Conservation (phyloP, 2,888 invertebrate species). For the Elaeidobius kamerunicus region DNA sequence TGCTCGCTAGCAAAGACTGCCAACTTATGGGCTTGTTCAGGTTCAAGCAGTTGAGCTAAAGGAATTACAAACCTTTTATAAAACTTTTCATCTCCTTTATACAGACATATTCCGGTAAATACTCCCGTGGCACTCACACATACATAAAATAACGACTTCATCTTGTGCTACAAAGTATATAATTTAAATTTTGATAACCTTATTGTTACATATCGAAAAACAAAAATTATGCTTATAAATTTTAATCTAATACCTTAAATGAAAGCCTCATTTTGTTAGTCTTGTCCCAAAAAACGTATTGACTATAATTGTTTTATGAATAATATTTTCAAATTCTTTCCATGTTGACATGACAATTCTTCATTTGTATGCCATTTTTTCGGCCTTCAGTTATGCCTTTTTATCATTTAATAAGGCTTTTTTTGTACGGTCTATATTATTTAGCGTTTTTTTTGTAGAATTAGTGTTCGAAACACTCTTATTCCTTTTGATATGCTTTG, state of each 20-base stretch:
- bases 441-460: too few species aligned
- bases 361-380: too few species aligned
- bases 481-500: too few species aligned
- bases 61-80: slow-evolving; percentile 74
- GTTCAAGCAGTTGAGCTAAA: slow-evolving; percentile 63
- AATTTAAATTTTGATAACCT: slow-evolving; percentile 32
- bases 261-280: not conserved
- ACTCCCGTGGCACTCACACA: slow-evolving; percentile 62
- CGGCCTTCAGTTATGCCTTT: too few species aligned
- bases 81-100: slow-evolving; percentile 75
- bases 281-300: too few species aligned
- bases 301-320: too few species aligned
- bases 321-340: too few species aligned
- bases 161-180: slow-evolving; percentile 65
- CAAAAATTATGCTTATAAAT: not conserved
- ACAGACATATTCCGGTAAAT: slow-evolving; percentile 66
- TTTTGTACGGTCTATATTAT: too few species aligned
- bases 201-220: too few species aligned
- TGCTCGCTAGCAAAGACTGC: slow-evolving; percentile 76
- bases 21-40: slow-evolving; percentile 80
- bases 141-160: slow-evolving; percentile 64
- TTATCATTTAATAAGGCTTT: too few species aligned
- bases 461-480: too few species aligned
- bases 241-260: not conserved
- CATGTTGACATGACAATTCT: too few species aligned